Evolutionary conservation across 2,797 vertebrate species (phyloP).

Genomic region (Holocentrus rufus): DNA sequence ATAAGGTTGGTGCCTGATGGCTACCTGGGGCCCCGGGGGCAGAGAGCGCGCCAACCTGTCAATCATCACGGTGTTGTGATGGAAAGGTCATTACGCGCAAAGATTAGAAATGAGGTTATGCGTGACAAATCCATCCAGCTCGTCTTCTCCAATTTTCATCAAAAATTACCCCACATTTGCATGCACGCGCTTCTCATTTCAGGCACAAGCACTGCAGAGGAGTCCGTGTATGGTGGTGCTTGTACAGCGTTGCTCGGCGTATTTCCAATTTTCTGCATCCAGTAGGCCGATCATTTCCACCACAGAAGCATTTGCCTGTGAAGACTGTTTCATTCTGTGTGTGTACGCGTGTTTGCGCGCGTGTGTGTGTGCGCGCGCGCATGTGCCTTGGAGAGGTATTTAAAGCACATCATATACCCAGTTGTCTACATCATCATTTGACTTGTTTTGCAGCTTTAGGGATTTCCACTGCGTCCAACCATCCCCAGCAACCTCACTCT

Average conservation of each 20-base stretch:
- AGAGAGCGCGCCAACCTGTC: constrained; percentile 47
- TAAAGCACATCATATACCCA: constrained; percentile 48
- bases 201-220: not conserved
- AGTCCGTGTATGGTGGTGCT: not conserved
- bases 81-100: constrained; percentile 46
- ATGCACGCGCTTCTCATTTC: not conserved
- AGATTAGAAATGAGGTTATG: constrained; percentile 49
- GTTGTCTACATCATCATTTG: constrained; percentile 31
- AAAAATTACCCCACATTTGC: not conserved
- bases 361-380: constrained; percentile 7
- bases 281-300: constrained; percentile 25
- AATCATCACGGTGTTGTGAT: constrained; percentile 56
- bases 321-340: not conserved
- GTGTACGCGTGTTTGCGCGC: not conserved
- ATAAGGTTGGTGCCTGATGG: constrained; percentile 30
- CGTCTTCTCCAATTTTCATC: not conserved
- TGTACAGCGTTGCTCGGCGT: not conserved
- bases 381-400: constrained; percentile 46
- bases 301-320: constrained; percentile 6
- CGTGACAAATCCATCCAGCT: constrained; percentile 23
- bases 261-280: constrained; percentile 34
- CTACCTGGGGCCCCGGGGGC: constrained; percentile 23
- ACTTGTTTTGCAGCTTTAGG: not conserved
- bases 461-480: not conserved
- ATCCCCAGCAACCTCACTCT: constrained; percentile 29